Percentiles rank a stretch among this genome's conserved stretches.
These are phyloP conservation scores for Clarias fuscus DNA, from an alignment of 2,797 vertebrate species.

Conservation along the genomic window DNA sequence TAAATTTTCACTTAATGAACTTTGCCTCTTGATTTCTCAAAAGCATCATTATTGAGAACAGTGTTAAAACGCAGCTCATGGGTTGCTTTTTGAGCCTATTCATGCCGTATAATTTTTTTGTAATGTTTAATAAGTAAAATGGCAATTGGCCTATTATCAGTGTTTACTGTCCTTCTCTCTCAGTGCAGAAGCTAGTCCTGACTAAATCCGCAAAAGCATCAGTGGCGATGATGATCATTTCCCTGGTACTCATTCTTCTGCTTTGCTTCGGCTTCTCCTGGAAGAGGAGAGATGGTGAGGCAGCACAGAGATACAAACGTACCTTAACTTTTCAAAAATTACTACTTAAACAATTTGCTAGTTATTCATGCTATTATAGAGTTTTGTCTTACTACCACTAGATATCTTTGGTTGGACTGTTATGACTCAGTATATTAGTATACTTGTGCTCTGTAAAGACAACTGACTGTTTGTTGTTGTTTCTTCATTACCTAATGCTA, in stretches of 20 bases:
- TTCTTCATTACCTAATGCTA: too few species aligned
- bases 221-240: conserved; percentile 78
- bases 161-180: conserved; percentile 5
- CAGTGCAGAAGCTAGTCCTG: conserved; percentile 67
- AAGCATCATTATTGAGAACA: neutral
- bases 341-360: neutral
- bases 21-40: neutral
- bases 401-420: neutral
- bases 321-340: neutral
- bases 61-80: neutral
- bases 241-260: conserved; percentile 76
- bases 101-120: neutral
- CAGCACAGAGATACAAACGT: conserved; percentile 6
- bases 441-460: too few species aligned
- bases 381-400: neutral
- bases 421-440: neutral
- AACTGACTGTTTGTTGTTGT: too few species aligned
- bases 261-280: conserved; percentile 83
- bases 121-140: neutral
- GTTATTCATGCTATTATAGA: neutral
- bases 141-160: neutral
- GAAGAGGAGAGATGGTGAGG: conserved; percentile 76
- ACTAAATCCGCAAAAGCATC: conserved; percentile 79
- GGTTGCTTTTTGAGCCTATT: neutral
- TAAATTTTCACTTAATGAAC: neutral